A percentile compares a stretch with the other conserved stretches of the same genome.
phyloP scores from a whole-genome alignment of 1,140 invertebrate species.

The Bombus terrestris region DNA sequence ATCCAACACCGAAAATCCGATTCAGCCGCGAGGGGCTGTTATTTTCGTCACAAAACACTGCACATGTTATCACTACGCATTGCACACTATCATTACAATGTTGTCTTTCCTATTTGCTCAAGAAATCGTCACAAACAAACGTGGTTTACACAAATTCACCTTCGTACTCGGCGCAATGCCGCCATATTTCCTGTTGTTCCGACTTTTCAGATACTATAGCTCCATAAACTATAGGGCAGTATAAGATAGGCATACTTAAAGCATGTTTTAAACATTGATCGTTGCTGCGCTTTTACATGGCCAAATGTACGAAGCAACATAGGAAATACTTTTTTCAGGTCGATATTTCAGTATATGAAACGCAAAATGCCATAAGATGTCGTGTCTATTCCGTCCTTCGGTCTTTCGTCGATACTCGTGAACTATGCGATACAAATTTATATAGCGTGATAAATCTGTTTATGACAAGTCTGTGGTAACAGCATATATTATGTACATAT shows the following conservation, averaged over 20 bases:
- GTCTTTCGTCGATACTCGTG: neutral
- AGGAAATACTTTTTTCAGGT: neutral
- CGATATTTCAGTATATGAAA: neutral
- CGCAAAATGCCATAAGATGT: neutral
- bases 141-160: conserved; percentile 32
- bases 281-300: too few species aligned
- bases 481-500: neutral
- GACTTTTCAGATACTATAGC: neutral
- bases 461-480: neutral
- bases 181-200: conserved; percentile 64
- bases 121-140: conserved; percentile 29
- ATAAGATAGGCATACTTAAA: neutral
- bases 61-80: conserved; percentile 62
- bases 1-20: conserved; percentile 37
- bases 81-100: conserved; percentile 34
- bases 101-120: conserved; percentile 2
- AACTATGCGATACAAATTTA: neutral
- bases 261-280: neutral
- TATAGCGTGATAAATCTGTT: neutral
- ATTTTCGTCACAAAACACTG: conserved; percentile 74
- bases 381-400: too few species aligned
- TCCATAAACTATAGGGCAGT: neutral
- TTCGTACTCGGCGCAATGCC: conserved; percentile 52
- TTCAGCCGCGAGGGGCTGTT: conserved; percentile 68
- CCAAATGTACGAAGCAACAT: neutral